Evolutionary conservation across 2,888 invertebrate species (phyloP).

Genomic region (Panorpa germanica): DNA sequence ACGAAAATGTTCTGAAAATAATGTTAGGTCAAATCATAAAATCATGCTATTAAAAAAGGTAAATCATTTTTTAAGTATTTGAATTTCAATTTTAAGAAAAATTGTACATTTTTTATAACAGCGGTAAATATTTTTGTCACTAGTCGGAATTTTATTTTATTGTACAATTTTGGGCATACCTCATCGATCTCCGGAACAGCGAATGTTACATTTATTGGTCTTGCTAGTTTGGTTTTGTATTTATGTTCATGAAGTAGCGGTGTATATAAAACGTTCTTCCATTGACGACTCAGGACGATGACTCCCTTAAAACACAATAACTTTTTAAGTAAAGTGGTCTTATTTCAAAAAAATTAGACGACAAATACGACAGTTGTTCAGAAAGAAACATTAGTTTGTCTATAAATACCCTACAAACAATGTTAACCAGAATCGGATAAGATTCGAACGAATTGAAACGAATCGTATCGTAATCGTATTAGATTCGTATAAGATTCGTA

Average conservation of each 20-base stretch:
- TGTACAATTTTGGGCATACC: constrained; percentile 28
- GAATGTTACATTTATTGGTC: constrained; percentile 76
- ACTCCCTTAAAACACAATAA: constrained; percentile 44
- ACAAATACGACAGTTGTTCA: constrained; percentile 5
- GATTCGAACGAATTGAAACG: too few species aligned
- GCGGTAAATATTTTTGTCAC: not conserved
- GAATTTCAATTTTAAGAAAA: not conserved
- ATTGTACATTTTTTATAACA: constrained; percentile 1
- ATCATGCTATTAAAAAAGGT: too few species aligned
- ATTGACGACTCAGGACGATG: constrained; percentile 88
- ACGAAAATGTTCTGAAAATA: too few species aligned
- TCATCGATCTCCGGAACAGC: constrained; percentile 69
- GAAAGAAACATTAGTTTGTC: constrained; percentile 4
- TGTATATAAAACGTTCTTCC: constrained; percentile 92
- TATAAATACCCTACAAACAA: too few species aligned
- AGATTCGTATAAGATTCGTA: too few species aligned
- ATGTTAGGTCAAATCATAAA: too few species aligned
- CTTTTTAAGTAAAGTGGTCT: constrained; percentile 4
- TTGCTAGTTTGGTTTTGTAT: constrained; percentile 65
- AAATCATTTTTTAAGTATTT: too few species aligned
- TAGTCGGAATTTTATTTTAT: constrained; percentile 3
- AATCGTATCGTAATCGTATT: too few species aligned
- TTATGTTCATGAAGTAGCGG: constrained; percentile 78
- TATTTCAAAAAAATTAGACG: constrained; percentile 5
- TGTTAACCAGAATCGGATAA: too few species aligned